These are phyloP conservation scores for Atlantisia rogersi DNA, from an alignment of 2,113 vertebrate genomes.

Conservation along the genomic window DNA sequence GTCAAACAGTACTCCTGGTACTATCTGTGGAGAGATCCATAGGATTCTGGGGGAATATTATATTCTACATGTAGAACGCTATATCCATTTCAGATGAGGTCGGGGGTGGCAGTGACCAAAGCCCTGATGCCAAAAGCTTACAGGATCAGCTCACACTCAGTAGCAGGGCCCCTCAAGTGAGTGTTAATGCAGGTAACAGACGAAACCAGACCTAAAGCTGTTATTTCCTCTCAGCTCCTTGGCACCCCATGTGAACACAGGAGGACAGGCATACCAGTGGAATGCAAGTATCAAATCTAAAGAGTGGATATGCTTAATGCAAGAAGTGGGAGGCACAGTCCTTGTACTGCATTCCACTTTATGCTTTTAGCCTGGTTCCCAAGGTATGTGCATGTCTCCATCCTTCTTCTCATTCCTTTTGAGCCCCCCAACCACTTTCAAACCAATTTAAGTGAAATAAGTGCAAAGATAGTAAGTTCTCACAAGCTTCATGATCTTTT, in stretches of 20 bases:
- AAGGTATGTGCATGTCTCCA: not conserved
- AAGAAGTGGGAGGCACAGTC: not conserved
- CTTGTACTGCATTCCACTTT: not conserved
- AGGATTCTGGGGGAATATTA: not conserved
- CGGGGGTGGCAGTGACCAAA: not conserved
- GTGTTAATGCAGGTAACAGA: not conserved
- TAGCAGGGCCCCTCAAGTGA: not conserved
- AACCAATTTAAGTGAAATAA: not conserved
- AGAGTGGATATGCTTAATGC: not conserved
- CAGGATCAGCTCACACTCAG: not conserved
- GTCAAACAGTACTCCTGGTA: not conserved
- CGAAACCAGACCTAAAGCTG: not conserved
- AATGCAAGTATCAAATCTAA: not conserved
- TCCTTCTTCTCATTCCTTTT: not conserved
- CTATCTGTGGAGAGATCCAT: not conserved
- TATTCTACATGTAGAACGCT: not conserved
- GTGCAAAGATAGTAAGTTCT: not conserved
- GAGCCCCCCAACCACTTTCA: not conserved
- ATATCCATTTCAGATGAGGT: not conserved
- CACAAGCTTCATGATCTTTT: not conserved
- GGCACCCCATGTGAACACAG: accelerated
- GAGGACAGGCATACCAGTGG: not conserved
- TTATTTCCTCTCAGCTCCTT: not conserved
- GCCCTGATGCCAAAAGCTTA: not conserved
- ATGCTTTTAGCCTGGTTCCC: not conserved